A percentile compares a stretch with the other conserved stretches of the same genome.
phyloP scores from a whole-genome alignment of 2,113 vertebrate genomes.

The Rhinolophus sinicus region DNA sequence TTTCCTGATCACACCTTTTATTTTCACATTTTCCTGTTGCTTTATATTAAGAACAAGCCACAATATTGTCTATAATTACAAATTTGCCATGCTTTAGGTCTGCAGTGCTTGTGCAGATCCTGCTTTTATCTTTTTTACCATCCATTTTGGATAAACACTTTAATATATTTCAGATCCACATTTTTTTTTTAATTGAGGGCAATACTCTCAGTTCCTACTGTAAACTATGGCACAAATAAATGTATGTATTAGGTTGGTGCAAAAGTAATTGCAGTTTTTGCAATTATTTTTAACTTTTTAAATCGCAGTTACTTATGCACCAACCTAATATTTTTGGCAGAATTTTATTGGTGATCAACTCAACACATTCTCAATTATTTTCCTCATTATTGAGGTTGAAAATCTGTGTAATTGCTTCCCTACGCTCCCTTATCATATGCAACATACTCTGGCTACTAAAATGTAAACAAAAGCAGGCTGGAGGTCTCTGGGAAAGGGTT shows the following conservation, averaged over 20 bases:
- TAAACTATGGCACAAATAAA: background rate
- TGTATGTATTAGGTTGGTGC: background rate
- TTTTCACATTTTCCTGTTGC: background rate
- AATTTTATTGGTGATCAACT: background rate
- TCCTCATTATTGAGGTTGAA: background rate
- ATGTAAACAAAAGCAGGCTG: background rate
- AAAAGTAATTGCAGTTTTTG: too few species aligned
- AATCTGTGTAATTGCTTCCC: background rate
- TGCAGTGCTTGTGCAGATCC: background rate
- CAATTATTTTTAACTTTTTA: too few species aligned
- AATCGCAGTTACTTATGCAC: too few species aligned
- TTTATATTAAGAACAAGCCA: background rate
- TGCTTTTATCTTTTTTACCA: background rate
- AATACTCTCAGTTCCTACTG: background rate
- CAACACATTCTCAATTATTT: background rate
- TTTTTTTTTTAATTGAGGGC: background rate
- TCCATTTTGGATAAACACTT: background rate
- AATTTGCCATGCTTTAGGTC: background rate
- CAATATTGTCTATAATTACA: background rate
- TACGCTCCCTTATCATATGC: background rate
- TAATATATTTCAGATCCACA: background rate
- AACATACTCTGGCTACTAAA: background rate
- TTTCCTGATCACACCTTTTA: background rate
- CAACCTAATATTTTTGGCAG: background rate
- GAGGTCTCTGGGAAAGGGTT: background rate